Evolutionary conservation across 2,797 vertebrate species (phyloP).

Genomic region (Cygnus olor): DNA sequence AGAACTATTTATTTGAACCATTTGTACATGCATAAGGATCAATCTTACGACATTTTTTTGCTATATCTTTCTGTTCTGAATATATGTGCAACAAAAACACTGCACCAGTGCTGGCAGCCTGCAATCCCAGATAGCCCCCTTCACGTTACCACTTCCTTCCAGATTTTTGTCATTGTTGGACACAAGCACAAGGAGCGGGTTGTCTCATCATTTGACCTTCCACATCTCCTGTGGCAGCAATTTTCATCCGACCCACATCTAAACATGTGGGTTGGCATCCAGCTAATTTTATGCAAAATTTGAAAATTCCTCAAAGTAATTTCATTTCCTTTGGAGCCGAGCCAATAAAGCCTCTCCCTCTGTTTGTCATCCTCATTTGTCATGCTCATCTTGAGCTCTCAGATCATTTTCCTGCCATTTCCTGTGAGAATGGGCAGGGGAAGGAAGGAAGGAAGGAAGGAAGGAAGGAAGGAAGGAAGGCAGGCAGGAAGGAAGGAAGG

Average conservation of each 20-base stretch:
- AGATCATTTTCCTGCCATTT: neutral
- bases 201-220: neutral
- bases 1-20: neutral
- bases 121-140: neutral
- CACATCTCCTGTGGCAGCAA: neutral
- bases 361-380: neutral
- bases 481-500: neutral
- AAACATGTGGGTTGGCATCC: conserved; percentile 22
- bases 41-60: neutral
- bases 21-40: neutral
- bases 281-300: conserved; percentile 41
- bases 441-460: neutral
- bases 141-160: conserved; percentile 32
- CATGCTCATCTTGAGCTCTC: neutral
- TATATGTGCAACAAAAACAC: neutral
- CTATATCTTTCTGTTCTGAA: neutral
- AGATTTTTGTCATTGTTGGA: conserved; percentile 27
- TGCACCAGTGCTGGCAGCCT: neutral
- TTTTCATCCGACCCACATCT: conserved; percentile 22
- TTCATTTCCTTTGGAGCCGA: neutral
- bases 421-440: neutral
- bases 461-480: too few relatives aligned
- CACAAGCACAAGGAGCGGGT: neutral
- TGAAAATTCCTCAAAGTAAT: conserved; percentile 39
- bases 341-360: neutral